A percentile compares a stretch with the other conserved stretches of the same genome.
Evolutionary conservation across 2,888 invertebrate species (phyloP).

Genomic region (Pyrocoelia pectoralis): DNA sequence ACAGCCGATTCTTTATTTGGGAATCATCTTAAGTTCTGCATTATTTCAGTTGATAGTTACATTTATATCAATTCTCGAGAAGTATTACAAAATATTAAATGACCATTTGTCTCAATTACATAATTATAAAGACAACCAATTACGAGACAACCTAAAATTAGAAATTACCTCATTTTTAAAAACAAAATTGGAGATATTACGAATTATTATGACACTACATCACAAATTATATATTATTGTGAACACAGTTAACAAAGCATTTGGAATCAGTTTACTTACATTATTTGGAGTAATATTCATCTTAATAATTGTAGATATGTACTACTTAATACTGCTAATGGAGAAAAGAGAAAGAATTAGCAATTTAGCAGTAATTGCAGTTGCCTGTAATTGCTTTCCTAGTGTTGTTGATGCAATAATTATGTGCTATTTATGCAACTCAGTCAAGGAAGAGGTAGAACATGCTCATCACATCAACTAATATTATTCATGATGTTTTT

Average conservation of each 20-base stretch:
- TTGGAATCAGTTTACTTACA: conserved; percentile 43
- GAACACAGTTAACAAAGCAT: conserved; percentile 42
- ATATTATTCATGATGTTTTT: conserved; percentile 33
- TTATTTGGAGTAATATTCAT: conserved; percentile 46
- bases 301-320: conserved; percentile 44
- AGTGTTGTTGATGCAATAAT: conserved; percentile 43
- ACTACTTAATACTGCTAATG: conserved; percentile 35
- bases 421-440: conserved; percentile 46
- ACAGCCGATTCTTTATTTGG: conserved; percentile 27
- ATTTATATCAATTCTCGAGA: conserved; percentile 35
- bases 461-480: too few species aligned
- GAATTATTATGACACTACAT: conserved; percentile 44
- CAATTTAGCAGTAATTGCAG: conserved; percentile 13
- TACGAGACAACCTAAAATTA: conserved; percentile 26
- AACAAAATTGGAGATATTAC: conserved; percentile 34
- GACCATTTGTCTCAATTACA: conserved; percentile 37
- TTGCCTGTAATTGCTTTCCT: conserved; percentile 16
- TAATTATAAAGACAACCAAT: conserved; percentile 13
- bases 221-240: conserved; percentile 45
- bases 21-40: conserved; percentile 33
- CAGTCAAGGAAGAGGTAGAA: conserved; percentile 47
- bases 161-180: conserved; percentile 36
- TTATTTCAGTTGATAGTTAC: conserved; percentile 38
- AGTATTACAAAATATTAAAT: conserved; percentile 40
- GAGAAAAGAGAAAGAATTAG: conserved; percentile 15